Percentiles rank a stretch among this genome's conserved stretches.
These are phyloP conservation scores for Xiphophorus hellerii DNA, from an alignment of 2,113 vertebrate genomes.

Conservation along the genomic window DNA sequence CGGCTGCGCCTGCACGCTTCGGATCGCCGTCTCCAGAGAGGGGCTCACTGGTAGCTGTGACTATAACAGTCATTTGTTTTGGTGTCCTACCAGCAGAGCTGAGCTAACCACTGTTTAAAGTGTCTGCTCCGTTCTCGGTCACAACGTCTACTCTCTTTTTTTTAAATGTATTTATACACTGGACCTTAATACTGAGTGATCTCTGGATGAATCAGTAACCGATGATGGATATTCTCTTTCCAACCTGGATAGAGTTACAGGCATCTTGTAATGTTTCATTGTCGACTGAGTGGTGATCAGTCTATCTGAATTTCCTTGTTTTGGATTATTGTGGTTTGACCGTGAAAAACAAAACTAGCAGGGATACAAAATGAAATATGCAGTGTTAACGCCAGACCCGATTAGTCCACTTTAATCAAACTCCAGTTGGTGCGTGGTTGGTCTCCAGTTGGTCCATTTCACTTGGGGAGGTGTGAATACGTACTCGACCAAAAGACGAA, in stretches of 20 bases:
- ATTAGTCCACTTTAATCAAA: too few species aligned
- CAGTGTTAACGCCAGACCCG: too few species aligned
- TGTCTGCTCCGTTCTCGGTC: conserved; percentile 18
- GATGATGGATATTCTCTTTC: conserved; percentile 23
- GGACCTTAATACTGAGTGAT: conserved; percentile 1
- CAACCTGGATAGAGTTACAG: conserved; percentile 27
- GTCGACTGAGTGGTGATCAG: neutral
- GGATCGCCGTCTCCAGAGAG: conserved; percentile 18
- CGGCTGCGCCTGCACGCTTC: conserved; percentile 44
- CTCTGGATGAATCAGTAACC: conserved; percentile 19
- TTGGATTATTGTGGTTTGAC: neutral
- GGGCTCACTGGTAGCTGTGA: conserved; percentile 20
- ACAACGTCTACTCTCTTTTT: neutral
- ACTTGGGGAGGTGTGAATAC: too few species aligned
- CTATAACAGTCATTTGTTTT: conserved; percentile 31
- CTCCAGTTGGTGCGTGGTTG: too few species aligned
- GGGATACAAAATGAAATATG: neutral
- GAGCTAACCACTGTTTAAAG: conserved; percentile 22
- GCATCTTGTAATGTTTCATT: neutral
- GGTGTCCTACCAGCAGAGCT: conserved; percentile 1
- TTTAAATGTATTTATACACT: neutral
- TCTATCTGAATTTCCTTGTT: neutral
- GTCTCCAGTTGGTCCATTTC: too few species aligned
- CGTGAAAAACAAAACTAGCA: neutral
- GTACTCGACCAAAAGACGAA: too few species aligned